A percentile compares a stretch with the other conserved stretches of the same genome.
These are phyloP conservation scores for Melanerpes aurifrons DNA, from an alignment of 2,113 vertebrate species.

Conservation along the genomic window DNA sequence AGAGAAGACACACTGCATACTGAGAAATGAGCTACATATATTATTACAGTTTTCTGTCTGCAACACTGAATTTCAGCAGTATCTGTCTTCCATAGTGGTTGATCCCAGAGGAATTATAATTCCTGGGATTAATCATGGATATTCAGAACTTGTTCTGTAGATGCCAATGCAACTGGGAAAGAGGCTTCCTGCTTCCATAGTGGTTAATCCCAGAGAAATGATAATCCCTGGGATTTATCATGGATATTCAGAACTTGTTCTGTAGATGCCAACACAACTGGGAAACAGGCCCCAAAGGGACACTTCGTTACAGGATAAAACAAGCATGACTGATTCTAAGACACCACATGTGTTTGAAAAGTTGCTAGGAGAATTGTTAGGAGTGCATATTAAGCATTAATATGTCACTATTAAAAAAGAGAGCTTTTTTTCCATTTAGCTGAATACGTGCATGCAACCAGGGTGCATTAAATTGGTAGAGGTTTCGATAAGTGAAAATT, in stretches of 20 bases:
- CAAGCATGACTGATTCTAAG: not conserved
- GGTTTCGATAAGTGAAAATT: not conserved
- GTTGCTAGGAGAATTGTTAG: not conserved
- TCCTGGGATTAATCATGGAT: not conserved
- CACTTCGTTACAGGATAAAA: not conserved
- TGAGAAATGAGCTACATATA: not conserved
- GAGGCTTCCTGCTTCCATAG: not conserved
- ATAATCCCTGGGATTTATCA: too few relatives aligned
- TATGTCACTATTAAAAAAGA: not conserved
- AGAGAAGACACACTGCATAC: not conserved
- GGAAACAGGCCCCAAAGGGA: not conserved
- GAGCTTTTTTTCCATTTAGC: not conserved
- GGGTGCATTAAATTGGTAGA: not conserved
- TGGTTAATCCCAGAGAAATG: too few relatives aligned
- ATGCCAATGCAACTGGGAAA: not conserved
- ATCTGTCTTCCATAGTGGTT: not conserved
- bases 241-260: too few relatives aligned
- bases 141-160: not conserved
- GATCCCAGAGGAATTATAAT: not conserved
- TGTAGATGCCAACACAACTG: not conserved
- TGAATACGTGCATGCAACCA: accelerated
- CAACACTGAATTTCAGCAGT: not conserved
- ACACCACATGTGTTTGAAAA: not conserved
- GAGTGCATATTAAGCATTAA: too few relatives aligned
- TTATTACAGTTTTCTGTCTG: not conserved